Evolutionary conservation across 2,113 vertebrate genomes (phyloP).

Genomic region (Equus quagga): DNA sequence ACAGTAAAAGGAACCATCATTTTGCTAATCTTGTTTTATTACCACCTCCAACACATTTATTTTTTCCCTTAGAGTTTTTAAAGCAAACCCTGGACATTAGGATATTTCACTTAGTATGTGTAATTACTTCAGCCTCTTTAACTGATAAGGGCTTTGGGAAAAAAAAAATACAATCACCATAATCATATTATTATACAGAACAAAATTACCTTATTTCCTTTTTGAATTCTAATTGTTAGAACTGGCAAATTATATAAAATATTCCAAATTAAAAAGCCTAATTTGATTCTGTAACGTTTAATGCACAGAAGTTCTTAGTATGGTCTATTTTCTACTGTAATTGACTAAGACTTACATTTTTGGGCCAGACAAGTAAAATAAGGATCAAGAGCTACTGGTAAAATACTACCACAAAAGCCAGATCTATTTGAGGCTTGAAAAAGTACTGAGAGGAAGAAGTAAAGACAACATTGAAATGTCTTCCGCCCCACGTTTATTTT

Average conservation of each 20-base stretch:
- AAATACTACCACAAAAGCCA: neutral
- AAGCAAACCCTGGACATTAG: slow-evolving; percentile 15
- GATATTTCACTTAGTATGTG: neutral
- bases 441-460: neutral
- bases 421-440: neutral
- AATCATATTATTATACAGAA: neutral
- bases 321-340: neutral
- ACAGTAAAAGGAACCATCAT: neutral
- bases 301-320: neutral
- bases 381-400: neutral
- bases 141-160: neutral
- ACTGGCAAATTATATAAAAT: neutral
- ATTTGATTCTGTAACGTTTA: neutral
- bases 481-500: neutral
- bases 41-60: neutral
- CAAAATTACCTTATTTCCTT: slow-evolving; percentile 28
- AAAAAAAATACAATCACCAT: neutral
- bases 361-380: neutral
- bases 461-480: neutral
- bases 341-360: slow-evolving; percentile 31
- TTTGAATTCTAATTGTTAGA: slow-evolving; percentile 27
- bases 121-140: slow-evolving; percentile 24
- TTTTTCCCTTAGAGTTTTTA: neutral
- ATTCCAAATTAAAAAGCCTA: slow-evolving; percentile 25
- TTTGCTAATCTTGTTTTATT: slow-evolving; percentile 48